Evolutionary conservation across 1,140 invertebrate genomes (phyloP), one percentile per base, ranked within the genome.

Genomic region (Brachionus rotundiformis): DNA sequence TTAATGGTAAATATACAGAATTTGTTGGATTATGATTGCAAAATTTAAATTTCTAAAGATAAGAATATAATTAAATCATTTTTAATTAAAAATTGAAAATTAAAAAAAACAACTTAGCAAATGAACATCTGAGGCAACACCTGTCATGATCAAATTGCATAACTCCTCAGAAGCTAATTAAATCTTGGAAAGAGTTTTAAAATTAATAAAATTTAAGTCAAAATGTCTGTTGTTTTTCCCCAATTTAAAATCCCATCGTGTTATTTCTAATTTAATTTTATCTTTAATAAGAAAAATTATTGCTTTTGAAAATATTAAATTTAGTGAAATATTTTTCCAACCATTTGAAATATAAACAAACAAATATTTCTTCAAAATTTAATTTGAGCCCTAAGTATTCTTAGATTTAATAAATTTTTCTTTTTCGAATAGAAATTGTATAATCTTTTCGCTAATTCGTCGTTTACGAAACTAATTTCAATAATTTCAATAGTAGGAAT

Each of bases 381-480:
- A 63, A 63, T 63, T 63, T 63, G 61, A 63, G 29, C 25, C 61
- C n/a, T 63, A 63, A 63, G 29, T 29, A 63, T 63, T 63, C 27
- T 27, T 63, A 63, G 61, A 13, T 63, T 63, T 63, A 63, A 31
- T 36, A 68, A 33, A 68, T 36, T 33, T 68, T 36, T 23, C 8
- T 36, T 16, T 31, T 36, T 16, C n/a, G 11, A 36, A 68, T 3
- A 36, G 16, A 68, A 19, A 68, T 68, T 68, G 29, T 68, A 33
- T 68, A 68, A 68, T 68, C 63, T 36, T 33, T 36, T 68, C 0
- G 63, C 31, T 68, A 68, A 68, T 68, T 36, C 63, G 63, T 36
- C 63, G 63, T 68, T 68, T 68, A 68, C 36, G 63, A 68, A 68
- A 68, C 33, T 29, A 63, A 63, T n/a, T 68, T 68, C 63, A 16